phyloP scores from a whole-genome alignment of 2,888 invertebrate genomes.

The Carpatolechia fugitivella region DNA sequence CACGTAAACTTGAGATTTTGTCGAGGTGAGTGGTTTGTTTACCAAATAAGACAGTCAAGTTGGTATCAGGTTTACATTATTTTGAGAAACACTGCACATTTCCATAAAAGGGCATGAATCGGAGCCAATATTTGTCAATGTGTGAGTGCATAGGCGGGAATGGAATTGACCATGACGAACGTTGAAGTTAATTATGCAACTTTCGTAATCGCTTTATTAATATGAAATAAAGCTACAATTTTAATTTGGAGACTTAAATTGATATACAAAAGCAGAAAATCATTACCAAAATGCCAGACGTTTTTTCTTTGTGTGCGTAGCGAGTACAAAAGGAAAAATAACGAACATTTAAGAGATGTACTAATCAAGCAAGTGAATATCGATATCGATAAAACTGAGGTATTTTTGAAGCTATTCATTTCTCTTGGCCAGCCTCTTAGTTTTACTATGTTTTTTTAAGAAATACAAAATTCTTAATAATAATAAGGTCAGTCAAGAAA shows the following conservation, averaged over 20 bases:
- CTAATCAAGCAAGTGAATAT: neutral
- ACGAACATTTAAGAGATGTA: slow-evolving; percentile 42
- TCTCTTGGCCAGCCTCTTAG: too few species aligned
- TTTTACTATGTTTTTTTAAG: too few species aligned
- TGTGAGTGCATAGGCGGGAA: slow-evolving; percentile 27
- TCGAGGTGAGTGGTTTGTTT: too few species aligned
- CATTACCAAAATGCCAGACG: neutral
- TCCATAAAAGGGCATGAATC: slow-evolving; percentile 23
- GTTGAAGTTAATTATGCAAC: neutral
- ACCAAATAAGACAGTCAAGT: too few species aligned
- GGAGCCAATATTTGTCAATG: slow-evolving; percentile 15
- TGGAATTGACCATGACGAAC: neutral
- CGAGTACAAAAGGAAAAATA: slow-evolving; percentile 32
- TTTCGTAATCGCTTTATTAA: neutral
- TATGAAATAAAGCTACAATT: too few species aligned
- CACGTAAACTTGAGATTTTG: too few species aligned
- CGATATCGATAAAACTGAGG: slow-evolving; percentile 1
- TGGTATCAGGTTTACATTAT: too few species aligned
- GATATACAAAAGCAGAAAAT: neutral
- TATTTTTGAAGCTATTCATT: too few species aligned
- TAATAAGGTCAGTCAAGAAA: too few species aligned
- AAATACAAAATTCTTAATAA: too few species aligned
- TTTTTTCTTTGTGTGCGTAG: slow-evolving; percentile 16
- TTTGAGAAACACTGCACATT: neutral
- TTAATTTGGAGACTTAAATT: too few species aligned